These are phyloP conservation scores for Hemichromis elongatus DNA, from an alignment of 2,113 vertebrate genomes.

Conservation along the genomic window DNA sequence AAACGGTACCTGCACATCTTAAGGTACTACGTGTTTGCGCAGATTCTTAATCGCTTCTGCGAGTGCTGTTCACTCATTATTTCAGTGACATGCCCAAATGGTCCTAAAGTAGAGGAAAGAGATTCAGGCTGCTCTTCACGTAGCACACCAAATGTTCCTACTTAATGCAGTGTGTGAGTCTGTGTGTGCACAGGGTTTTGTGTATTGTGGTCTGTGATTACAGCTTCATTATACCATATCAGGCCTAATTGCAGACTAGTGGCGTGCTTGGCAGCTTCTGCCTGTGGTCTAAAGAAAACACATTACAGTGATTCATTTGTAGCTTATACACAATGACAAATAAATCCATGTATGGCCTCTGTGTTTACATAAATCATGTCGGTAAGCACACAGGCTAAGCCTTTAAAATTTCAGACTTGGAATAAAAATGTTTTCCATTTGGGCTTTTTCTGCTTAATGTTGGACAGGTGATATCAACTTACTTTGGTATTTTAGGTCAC, in stretches of 20 bases:
- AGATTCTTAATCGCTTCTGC: neutral
- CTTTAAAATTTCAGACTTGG: neutral
- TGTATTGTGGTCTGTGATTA: neutral
- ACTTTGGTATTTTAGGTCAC: neutral
- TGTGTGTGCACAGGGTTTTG: neutral
- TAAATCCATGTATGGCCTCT: neutral
- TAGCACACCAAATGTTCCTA: neutral
- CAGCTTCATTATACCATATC: constrained; percentile 23
- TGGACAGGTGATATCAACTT: neutral
- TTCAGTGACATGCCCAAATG: neutral
- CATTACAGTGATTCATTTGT: constrained; percentile 30
- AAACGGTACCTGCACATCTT: rapidly evolving
- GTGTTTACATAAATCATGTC: neutral
- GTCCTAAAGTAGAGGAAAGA: neutral
- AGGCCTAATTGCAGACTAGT: neutral
- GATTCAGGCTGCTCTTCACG: neutral
- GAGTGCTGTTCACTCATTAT: neutral
- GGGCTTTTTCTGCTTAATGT: neutral
- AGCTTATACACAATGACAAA: neutral
- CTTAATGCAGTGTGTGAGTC: neutral
- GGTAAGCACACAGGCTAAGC: neutral
- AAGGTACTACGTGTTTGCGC: neutral
- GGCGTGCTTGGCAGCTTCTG: neutral
- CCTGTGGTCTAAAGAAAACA: constrained; percentile 35
- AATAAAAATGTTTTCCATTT: neutral